phyloP scores from a whole-genome alignment of 2,888 invertebrate genomes.

The Eupsilia transversa region DNA sequence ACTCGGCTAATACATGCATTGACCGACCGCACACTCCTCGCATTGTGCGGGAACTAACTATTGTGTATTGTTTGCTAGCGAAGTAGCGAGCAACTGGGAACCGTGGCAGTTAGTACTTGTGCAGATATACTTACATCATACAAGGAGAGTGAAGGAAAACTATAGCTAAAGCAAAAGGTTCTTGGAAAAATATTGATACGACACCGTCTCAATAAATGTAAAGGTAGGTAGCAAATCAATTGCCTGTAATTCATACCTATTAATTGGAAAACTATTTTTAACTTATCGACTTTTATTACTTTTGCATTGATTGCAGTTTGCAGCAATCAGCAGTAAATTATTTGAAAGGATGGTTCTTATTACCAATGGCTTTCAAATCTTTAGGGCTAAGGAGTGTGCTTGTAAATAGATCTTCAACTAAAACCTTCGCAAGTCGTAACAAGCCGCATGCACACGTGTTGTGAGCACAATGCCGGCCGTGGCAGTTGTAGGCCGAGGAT shows the following conservation, averaged over 20 bases:
- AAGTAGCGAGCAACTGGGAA: not conserved
- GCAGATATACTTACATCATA: not conserved
- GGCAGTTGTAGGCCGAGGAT: constrained; percentile 19
- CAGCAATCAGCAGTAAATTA: not conserved
- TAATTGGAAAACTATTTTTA: not conserved
- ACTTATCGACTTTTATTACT: not conserved
- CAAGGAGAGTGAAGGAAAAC: not conserved
- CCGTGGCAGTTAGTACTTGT: constrained; percentile 2
- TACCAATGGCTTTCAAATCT: no score
- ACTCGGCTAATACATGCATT: constrained; percentile 48
- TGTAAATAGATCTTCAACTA: constrained; percentile 1
- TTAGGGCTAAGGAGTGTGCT: not conserved
- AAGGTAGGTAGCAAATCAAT: not conserved
- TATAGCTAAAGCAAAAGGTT: not conserved
- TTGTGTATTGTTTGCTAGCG: constrained; percentile 50
- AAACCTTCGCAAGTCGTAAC: not conserved
- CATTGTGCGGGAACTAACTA: constrained; percentile 28
- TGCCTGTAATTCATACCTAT: not conserved
- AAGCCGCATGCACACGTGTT: not conserved
- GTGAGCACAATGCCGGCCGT: constrained; percentile 17
- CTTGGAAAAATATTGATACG: not conserved
- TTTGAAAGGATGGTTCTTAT: not conserved
- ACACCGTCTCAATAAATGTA: no score
- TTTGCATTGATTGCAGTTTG: not conserved
- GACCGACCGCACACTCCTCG: constrained; percentile 40